Conservation (phyloP, 2,113 vertebrate genomes). For the Myiozetetes cayanensis region DNA sequence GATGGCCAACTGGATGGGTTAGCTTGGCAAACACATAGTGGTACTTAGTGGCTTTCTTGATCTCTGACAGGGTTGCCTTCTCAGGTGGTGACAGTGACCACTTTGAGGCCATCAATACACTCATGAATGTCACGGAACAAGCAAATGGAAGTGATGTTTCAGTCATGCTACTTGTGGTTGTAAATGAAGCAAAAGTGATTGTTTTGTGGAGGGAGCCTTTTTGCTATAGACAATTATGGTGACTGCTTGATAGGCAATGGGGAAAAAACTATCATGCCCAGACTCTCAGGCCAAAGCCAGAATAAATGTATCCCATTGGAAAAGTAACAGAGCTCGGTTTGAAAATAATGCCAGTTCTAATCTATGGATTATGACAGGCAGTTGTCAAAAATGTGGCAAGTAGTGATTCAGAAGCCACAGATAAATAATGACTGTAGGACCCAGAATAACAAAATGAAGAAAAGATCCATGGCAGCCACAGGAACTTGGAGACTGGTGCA, state of each 20-base stretch:
- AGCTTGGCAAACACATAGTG: not conserved
- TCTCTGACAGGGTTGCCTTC: not conserved
- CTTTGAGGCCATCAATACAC: not conserved
- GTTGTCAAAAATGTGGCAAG: not conserved
- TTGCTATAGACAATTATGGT: not conserved
- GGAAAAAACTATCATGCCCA: not conserved
- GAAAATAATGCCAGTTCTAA: not conserved
- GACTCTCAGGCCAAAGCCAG: not conserved
- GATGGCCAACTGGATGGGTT: not conserved
- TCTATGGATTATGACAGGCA: not conserved
- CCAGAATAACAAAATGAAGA: not conserved
- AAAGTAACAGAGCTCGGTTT: not conserved
- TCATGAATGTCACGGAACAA: fast-evolving
- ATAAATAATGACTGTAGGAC: not conserved
- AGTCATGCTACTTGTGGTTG: fast-evolving
- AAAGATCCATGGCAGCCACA: not conserved
- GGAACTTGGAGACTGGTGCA: not conserved
- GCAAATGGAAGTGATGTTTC: fast-evolving
- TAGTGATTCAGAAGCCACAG: not conserved
- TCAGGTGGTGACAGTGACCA: fast-evolving
- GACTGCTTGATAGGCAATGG: not conserved
- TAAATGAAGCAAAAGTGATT: not conserved
- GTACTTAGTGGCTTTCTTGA: not conserved
- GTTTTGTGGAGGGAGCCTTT: not conserved
- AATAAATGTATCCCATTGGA: not conserved